Base-by-base conservation (phyloP, 2,113 vertebrate genomes). In the Coptodon bakossiorum region DNA sequence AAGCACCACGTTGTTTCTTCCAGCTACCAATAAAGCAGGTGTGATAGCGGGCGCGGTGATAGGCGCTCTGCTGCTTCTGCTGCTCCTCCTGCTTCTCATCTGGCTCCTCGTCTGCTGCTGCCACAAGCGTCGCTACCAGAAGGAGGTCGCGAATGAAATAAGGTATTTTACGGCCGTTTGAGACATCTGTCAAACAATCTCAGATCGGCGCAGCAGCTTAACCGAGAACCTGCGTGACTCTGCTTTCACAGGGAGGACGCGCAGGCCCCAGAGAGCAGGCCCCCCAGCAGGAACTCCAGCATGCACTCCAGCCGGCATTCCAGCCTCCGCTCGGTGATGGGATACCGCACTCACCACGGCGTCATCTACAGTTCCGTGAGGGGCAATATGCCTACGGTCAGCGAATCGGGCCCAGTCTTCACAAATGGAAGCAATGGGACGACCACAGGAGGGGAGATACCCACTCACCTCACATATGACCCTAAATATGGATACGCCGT, bases 101-200 rank as follows among this genome's bases (percentile, higher is more conserved):
- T 98, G 97, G 97, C 96, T 97, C 66, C 91, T 97, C 87, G 27
- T 96, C 93, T 97, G 97, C 94, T 97, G 97, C 91, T 97, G 97
- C 92, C 93, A 95, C 45, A 97, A 97, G 87, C 94, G 93, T 5
- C 81, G 91, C 36, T 97, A 96, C 22, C 84, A 96, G 87, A 96
- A 97, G 61, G 97, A 98, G 92, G 81, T 96, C 6, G 95, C 96
- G 36, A 97, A 97, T 85, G 97, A 98, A 88, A 97, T 98, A 89
- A 97, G 96, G 97, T 98, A 96, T 31, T 19, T 9, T 4, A 4
- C 19, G 11, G 81, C 10, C 2, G 10, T 80, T 82, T 34, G 10
- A 31, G 6, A 54, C 24, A 19, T 79, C 13, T 22, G 12, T 66
- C 53, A 56, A 68, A 68, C 48, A 1, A 24, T 48, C 12, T 85